Percentiles rank a stretch among this genome's conserved stretches.
Evolutionary conservation across 2,797 vertebrate genomes (phyloP).

Genomic region (Galaxias olidus): DNA sequence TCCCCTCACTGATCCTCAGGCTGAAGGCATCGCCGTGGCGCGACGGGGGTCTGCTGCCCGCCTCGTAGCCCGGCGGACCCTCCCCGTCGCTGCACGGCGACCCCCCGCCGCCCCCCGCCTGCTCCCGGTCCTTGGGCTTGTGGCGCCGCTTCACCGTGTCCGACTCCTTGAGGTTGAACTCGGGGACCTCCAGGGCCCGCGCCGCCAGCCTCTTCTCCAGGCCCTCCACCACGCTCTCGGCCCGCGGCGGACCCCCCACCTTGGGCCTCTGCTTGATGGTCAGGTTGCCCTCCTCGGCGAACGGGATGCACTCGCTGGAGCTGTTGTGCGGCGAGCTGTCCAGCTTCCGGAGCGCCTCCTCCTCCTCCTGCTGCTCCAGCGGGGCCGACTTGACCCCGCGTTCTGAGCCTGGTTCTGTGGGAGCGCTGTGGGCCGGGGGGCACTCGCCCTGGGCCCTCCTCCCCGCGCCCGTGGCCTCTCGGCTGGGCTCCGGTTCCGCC

Average conservation of each 20-base stretch:
- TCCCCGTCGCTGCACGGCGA: conserved; percentile 65
- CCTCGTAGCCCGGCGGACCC: neutral
- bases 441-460: conserved; percentile 83
- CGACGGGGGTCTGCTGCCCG: conserved; percentile 13
- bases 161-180: conserved; percentile 94
- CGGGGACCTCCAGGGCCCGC: conserved; percentile 58
- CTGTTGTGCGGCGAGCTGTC: conserved; percentile 83
- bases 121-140: conserved; percentile 85
- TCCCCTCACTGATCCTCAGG: conserved; percentile 56
- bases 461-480: conserved; percentile 42
- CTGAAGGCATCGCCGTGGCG: conserved; percentile 40
- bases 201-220: conserved; percentile 38
- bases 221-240: conserved; percentile 48
- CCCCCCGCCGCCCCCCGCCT: conserved; percentile 33
- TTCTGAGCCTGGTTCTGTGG: conserved; percentile 14
- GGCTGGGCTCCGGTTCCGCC: conserved; percentile 35
- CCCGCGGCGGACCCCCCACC: conserved; percentile 69
- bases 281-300: conserved; percentile 94
- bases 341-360: conserved; percentile 61
- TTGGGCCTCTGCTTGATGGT: conserved; percentile 97
- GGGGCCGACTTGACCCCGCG: conserved; percentile 65
- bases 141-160: conserved; percentile 95
- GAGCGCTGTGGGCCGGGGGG: conserved; percentile 31
- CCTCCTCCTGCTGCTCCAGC: too few relatives aligned
- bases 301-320: conserved; percentile 94